Percentiles rank a stretch among this genome's conserved stretches.
phyloP scores from a whole-genome alignment of 2,113 vertebrate species.

The Chionodraco myersi region DNA sequence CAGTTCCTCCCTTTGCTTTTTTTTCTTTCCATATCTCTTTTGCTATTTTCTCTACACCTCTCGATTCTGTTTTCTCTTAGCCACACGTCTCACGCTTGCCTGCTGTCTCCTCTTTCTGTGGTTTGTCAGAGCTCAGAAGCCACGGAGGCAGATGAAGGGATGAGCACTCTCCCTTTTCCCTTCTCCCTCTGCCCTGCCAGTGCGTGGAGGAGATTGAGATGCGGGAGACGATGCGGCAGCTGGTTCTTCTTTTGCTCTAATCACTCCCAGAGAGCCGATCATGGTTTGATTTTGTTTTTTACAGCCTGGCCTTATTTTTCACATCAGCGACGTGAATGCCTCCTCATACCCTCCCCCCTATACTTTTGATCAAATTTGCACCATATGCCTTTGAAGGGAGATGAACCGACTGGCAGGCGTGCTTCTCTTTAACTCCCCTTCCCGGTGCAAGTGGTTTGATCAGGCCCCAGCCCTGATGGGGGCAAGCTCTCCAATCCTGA shows the following conservation, averaged over 20 bases:
- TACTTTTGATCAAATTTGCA: conserved; percentile 87
- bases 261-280: conserved; percentile 81
- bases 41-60: conserved; percentile 22
- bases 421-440: conserved; percentile 78
- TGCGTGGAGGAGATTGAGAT: conserved; percentile 71
- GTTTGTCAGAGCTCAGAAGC: conserved; percentile 51
- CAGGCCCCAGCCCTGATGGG: conserved; percentile 74
- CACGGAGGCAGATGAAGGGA: conserved; percentile 54
- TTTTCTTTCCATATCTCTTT: neutral
- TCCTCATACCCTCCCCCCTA: conserved; percentile 52
- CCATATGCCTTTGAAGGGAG: conserved; percentile 85
- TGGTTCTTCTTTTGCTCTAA: conserved; percentile 84
- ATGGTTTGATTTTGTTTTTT: conserved; percentile 83
- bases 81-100: conserved; percentile 3
- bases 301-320: conserved; percentile 85
- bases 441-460: conserved; percentile 78
- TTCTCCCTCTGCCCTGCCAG: conserved; percentile 62
- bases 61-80: conserved; percentile 21
- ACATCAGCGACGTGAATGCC: conserved; percentile 79
- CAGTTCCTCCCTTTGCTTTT: neutral
- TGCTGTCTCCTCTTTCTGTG: conserved; percentile 43
- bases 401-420: conserved; percentile 76
- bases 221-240: conserved; percentile 74
- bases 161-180: conserved; percentile 56
- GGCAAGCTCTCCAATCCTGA: conserved; percentile 69